Conservation (phyloP, 2,113 vertebrate species). For the Haliaeetus leucogaster region DNA sequence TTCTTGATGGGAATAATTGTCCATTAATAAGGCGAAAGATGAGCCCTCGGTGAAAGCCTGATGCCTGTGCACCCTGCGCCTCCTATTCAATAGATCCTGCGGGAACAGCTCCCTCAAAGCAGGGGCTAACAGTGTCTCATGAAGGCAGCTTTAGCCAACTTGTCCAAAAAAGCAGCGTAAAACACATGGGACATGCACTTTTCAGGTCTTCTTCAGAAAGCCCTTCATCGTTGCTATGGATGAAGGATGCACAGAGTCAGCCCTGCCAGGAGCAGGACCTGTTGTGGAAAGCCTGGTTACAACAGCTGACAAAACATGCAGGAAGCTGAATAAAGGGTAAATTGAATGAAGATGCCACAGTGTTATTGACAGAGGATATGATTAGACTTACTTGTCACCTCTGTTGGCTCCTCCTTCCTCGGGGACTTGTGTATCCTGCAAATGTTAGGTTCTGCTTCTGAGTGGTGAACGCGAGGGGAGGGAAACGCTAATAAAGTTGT, state of each 20-base stretch:
- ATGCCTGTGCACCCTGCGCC: too few relatives aligned
- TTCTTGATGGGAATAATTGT: neutral
- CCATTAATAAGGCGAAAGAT: neutral
- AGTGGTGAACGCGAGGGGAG: rapidly evolving
- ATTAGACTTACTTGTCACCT: neutral
- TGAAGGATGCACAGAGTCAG: neutral
- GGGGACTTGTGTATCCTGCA: neutral
- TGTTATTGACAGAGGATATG: neutral
- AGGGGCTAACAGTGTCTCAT: rapidly evolving
- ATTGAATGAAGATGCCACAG: neutral
- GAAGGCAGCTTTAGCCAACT: neutral
- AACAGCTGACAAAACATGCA: neutral
- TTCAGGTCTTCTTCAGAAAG: neutral
- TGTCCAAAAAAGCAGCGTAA: neutral
- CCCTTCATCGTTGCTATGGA: neutral
- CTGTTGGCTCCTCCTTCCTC: neutral
- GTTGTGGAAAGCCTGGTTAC: neutral
- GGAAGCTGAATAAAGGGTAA: neutral
- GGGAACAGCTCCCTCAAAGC: neutral
- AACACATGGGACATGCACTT: neutral
- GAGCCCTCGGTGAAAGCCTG: neutral
- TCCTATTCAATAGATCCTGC: neutral
- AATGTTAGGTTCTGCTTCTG: neutral
- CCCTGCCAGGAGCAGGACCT: neutral
- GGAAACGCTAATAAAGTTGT: neutral